Base-by-base conservation (phyloP, 1,140 invertebrate species). In the Choristoneura fumiferana region DNA sequence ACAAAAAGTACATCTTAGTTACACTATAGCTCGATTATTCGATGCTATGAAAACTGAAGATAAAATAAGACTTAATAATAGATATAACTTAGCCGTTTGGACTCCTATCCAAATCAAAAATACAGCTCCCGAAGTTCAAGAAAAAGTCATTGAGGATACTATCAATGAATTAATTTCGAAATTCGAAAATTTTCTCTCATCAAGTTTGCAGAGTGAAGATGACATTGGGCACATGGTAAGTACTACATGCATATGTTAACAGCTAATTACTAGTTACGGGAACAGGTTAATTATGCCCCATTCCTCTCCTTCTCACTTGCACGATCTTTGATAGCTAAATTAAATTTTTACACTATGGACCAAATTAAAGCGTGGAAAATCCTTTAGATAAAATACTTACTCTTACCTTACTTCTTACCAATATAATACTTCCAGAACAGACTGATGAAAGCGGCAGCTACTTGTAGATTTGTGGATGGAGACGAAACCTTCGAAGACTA, bases 1-100 rank as follows among this genome's bases (percentile, higher is more conserved):
- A 8, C 84, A 84, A 71, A 56, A 64, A 63, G 37, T 78, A 1
- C 62, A 84, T 57, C 33, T 87, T 4, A 59, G 52, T 8, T 58
- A 68, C 22, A 79, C 69, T 1, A 71, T 87, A 37, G 37, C 35
- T 4, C 59, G 58, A 29, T 29, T 87, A 43, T 84, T 80, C 37
- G 53, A 76, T 58, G 22, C 40, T 8, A 55, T 82, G 45, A 29
- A 64, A 4, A 49, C 66, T 38, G 67, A 73, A n/a, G 68, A 79
- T 18, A 83, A 78, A 67, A 53, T 71, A 2, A 53, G 62, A 38
- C 43, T 84, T 3, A 73, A 64, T 29, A 73, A 75, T 35, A 53
- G 71, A 10, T 63, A 58, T 29, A 73, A 78, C 67, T 14, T 67
- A 5, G 39, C 35, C 12, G 18, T 81, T 6, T 84, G 78, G 81